phyloP scores from a whole-genome alignment of 2,113 vertebrate species.

The Lichenostomus cassidix region DNA sequence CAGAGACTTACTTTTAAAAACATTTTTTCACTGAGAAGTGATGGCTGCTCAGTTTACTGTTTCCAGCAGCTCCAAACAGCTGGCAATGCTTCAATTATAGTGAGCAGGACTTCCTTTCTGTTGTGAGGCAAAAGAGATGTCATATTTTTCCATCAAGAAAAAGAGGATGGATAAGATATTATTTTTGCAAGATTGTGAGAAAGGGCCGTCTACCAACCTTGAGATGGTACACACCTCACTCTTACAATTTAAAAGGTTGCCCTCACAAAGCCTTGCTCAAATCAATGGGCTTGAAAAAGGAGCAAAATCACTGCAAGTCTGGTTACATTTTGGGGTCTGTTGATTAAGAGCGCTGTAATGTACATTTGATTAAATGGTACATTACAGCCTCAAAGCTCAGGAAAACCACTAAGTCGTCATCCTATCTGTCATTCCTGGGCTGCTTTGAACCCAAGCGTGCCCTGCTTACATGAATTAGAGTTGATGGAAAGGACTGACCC shows the following conservation, averaged over 20 bases:
- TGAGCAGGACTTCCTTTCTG: background rate
- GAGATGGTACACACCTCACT: background rate
- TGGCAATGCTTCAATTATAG: background rate
- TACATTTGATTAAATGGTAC: background rate
- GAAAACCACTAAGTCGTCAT: background rate
- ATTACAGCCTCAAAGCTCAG: background rate
- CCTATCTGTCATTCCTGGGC: background rate
- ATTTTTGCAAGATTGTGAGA: background rate
- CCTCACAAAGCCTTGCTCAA: background rate
- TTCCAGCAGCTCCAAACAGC: background rate
- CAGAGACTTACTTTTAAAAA: background rate
- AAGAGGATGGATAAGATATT: background rate
- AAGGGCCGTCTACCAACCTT: background rate
- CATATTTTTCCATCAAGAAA: background rate
- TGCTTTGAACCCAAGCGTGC: background rate
- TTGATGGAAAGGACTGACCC: background rate
- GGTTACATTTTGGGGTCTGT: background rate
- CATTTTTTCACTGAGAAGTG: background rate
- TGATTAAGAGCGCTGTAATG: background rate
- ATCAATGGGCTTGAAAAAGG: background rate
- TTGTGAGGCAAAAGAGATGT: background rate
- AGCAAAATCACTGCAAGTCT: background rate
- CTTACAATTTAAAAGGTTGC: background rate
- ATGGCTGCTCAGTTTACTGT: background rate
- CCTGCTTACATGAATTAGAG: constrained; percentile 5